Percentiles rank a stretch among this genome's conserved stretches.
Evolutionary conservation across 1,140 invertebrate species (phyloP).

Genomic region (Triops cancriformis): DNA sequence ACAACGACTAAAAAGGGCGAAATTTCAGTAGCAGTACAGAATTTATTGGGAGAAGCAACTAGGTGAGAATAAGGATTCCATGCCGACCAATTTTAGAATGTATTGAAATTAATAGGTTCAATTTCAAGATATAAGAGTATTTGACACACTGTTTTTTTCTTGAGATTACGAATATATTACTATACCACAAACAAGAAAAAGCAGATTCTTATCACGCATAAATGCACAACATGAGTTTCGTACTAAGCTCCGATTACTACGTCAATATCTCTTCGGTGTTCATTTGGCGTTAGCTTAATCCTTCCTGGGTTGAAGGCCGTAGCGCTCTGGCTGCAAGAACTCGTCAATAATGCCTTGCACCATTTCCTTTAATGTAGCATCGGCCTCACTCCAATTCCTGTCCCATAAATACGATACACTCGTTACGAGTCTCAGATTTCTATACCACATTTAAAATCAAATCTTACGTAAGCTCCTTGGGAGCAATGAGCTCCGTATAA

Average conservation of each 20-base stretch:
- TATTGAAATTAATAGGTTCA: too few relatives aligned
- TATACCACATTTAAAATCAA: background rate
- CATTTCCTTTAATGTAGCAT: conserved; percentile 59
- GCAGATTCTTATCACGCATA: background rate
- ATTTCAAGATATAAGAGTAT: too few relatives aligned
- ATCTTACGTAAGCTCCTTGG: conserved; percentile 51
- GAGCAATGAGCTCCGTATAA: conserved; percentile 80
- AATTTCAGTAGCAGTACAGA: too few relatives aligned
- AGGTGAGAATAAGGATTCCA: too few relatives aligned
- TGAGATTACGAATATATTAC: background rate
- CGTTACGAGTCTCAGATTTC: background rate
- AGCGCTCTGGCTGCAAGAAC: conserved; percentile 61
- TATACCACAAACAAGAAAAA: background rate
- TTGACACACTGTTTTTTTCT: too few relatives aligned
- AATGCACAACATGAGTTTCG: background rate
- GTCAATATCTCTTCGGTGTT: background rate
- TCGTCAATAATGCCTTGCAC: conserved; percentile 66
- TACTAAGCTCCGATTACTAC: background rate
- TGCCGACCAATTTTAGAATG: too few relatives aligned
- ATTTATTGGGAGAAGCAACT: too few relatives aligned
- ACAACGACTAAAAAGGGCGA: too few relatives aligned
- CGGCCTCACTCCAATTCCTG: conserved; percentile 59
- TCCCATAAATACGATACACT: conserved; percentile 36
- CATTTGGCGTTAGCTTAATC: background rate
- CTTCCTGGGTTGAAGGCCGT: background rate